phyloP scores from a whole-genome alignment of 2,888 invertebrate species.

The Mechanitis mazaeus region DNA sequence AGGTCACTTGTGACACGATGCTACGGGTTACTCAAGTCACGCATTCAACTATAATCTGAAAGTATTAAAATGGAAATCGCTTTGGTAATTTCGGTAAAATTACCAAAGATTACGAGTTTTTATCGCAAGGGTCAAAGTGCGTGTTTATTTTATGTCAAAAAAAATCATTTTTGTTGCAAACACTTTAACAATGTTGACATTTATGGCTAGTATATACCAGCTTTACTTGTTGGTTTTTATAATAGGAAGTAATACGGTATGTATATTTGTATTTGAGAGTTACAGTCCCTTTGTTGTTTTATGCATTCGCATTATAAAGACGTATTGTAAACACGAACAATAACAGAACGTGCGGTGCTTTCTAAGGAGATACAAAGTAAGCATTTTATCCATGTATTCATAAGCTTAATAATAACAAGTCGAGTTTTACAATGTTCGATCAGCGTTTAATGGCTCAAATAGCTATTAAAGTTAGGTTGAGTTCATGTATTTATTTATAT shows the following conservation, averaged over 20 bases:
- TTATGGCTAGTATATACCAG: no score
- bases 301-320: slow-evolving; percentile 25
- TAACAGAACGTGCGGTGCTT: slow-evolving; percentile 24
- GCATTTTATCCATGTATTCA: slow-evolving; percentile 22
- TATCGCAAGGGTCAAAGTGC: not conserved
- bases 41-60: slow-evolving; percentile 30
- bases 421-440: slow-evolving; percentile 9
- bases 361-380: slow-evolving; percentile 21
- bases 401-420: slow-evolving; percentile 12
- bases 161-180: not conserved
- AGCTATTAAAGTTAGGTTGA: not conserved
- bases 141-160: no score
- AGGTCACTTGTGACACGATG: slow-evolving; percentile 66
- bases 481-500: no score
- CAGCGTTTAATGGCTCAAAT: not conserved
- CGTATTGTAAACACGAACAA: slow-evolving; percentile 26
- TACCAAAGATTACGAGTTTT: not conserved
- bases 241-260: not conserved
- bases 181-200: no score
- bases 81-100: not conserved
- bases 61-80: not conserved
- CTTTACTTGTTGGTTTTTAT: no score
- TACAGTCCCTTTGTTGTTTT: slow-evolving; percentile 24
- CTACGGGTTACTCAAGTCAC: slow-evolving; percentile 70
- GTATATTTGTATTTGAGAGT: not conserved